Evolutionary conservation across 2,113 vertebrate species (phyloP), one percentile per base, ranked within the genome.

Genomic region (Calypte anna): DNA sequence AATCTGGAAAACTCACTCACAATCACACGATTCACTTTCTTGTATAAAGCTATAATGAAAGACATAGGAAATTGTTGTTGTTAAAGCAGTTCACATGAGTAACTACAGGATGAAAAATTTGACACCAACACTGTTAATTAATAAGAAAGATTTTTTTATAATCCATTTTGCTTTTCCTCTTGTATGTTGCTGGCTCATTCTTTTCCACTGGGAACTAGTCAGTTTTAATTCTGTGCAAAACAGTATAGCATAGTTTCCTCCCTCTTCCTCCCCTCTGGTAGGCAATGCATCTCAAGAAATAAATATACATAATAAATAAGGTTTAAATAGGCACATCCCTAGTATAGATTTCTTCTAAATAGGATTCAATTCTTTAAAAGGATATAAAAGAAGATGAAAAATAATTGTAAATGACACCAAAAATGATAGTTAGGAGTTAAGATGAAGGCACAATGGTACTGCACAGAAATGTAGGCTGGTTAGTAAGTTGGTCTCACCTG

Each of bases 41-140:
- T 20, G 33, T 51, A 50, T 59, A 88, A 93, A 91, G 12, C 17
- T 67, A 22, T 66, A 68, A 63, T 88, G 90, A 94, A 95, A 93
- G 28, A 28, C 8, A 6, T 64, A 91, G 63, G 63, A 94, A 90
- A 77, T 28, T 85, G 22, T 58, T 82, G 66, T 28, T 57, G 15
- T 77, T 90, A 70, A 90, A 86, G 31, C 12, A 87, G 38, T 75
- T 64, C 48, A 40, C 18, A 12, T 44, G 11, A 73, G 62, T 63
- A 86, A 61, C 22, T 63, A 43, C 21, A 82, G 19, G 40, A 79
- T 69, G 30, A 90, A 96, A 91, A 90, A 64, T 15, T 82, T 93
- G 27, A 36, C 54, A 72, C 50, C 36, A 62, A 73, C 12, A 48
- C 30, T 76, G 44, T 44, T 82, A 87, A 94, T 76, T 91, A 68